Conservation (phyloP, 2,113 vertebrate genomes). For the Marmota flaviventris region DNA sequence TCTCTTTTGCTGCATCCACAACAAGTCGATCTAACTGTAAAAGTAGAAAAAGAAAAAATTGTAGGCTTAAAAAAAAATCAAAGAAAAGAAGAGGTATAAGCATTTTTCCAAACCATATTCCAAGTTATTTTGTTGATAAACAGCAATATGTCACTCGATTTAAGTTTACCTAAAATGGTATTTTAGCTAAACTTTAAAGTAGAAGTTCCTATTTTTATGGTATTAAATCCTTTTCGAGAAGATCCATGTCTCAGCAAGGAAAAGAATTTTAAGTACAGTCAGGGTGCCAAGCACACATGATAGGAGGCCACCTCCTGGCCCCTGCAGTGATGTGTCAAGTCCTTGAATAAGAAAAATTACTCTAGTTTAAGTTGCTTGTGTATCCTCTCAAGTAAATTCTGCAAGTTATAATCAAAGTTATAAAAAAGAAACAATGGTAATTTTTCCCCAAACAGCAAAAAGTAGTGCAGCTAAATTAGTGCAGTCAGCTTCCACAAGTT, state of each 20-base stretch:
- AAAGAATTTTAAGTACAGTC: constrained; percentile 75
- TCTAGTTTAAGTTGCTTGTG: constrained; percentile 66
- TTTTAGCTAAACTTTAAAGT: constrained; percentile 78
- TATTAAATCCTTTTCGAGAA: constrained; percentile 66
- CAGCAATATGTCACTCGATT: constrained; percentile 75
- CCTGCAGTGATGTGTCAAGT: constrained; percentile 50
- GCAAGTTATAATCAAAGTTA: constrained; percentile 38
- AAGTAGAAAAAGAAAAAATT: constrained; percentile 74
- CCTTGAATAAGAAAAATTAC: constrained; percentile 73
- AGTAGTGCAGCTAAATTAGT: background rate
- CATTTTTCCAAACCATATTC: constrained; percentile 61
- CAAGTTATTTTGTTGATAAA: constrained; percentile 62
- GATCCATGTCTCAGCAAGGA: constrained; percentile 54
- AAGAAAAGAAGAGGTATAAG: constrained; percentile 47
- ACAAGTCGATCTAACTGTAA: constrained; percentile 97
- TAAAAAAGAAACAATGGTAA: background rate
- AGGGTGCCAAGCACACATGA: constrained; percentile 66
- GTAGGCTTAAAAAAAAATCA: constrained; percentile 59
- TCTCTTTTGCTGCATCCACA: constrained; percentile 96
- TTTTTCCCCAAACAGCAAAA: background rate
- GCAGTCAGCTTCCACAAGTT: background rate
- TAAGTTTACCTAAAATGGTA: constrained; percentile 61
- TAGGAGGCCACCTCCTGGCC: background rate
- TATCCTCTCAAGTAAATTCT: constrained; percentile 72
- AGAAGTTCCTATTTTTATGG: constrained; percentile 19